Evolutionary conservation across 2,113 vertebrate species (phyloP), one percentile per base, ranked within the genome.

Genomic region (Syngnathus typhle): DNA sequence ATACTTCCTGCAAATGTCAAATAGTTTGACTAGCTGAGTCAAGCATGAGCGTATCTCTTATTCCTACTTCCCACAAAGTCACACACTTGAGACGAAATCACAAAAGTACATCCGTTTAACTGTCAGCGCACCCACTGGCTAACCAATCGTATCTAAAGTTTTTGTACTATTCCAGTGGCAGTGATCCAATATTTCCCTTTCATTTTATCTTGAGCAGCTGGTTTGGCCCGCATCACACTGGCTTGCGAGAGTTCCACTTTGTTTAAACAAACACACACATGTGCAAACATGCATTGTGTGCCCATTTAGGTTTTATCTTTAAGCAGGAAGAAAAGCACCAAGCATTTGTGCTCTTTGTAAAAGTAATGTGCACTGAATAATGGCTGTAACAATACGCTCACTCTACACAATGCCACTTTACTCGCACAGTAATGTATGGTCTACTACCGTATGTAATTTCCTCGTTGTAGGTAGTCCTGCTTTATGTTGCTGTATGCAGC

Each of bases 221-320:
- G 65, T 51, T 74, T 1, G 51, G 52, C 58, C 44, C 64, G 63
- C 68, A 60, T 67, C 59, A 75, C 44, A 71, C 19, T 2, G 47
- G 41, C 43, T 23, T 18, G 39, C 46, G 21, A 49, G 63, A 41
- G 44, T 54, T 21, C 39, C 13, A 23, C 46, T 73, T 41, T 41
- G 6, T 78, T 87, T 74, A 32, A 32, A 32, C 83, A 36, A 66
- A 8, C 39, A 41, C 39, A 55, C 47, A 60, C 27, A 19, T 67
- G 64, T 71, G 73, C 67, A 84, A 85, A 87, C 77, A 79, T 43
- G 23, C 55, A 5, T 55, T 1, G 32, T 32, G 43, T 1, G 74
- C 21, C 74, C 47, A 19, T 37, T 61, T 46, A 43, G 36, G 49
- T 64, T 61, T 27, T 49, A 69, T 55, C 41, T 51, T 19, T 11